phyloP scores from a whole-genome alignment of 2,113 vertebrate genomes.

The Hippocampus zosterae region DNA sequence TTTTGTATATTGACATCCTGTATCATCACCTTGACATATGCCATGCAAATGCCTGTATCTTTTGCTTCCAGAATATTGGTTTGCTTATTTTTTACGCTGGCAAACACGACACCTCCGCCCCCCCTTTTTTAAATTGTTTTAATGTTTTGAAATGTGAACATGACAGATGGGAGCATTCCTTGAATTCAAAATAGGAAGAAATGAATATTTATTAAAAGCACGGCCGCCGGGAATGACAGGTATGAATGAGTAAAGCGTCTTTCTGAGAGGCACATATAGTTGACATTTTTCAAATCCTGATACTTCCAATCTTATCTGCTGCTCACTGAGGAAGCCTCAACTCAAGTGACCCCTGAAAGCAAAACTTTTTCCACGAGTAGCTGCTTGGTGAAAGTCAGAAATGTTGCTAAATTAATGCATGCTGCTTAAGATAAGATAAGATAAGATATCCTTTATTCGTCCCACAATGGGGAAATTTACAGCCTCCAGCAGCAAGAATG shows the following conservation, averaged over 20 bases:
- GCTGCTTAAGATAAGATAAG: too few relatives aligned
- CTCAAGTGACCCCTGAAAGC: background rate
- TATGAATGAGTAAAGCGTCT: background rate
- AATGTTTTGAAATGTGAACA: slow-evolving; percentile 16
- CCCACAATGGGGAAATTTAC: too few relatives aligned
- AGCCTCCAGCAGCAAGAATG: too few relatives aligned
- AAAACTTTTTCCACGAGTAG: background rate
- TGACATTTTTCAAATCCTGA: background rate
- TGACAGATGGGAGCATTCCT: slow-evolving; percentile 43
- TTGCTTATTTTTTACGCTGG: slow-evolving; percentile 53
- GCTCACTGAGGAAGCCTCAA: background rate
- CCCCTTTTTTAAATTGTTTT: background rate
- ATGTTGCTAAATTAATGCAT: background rate
- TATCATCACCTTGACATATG: slow-evolving; percentile 43
- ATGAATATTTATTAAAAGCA: slow-evolving; percentile 9
- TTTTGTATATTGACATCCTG: slow-evolving; percentile 43
- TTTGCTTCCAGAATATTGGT: slow-evolving; percentile 51
- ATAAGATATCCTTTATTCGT: too few relatives aligned
- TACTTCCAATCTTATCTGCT: background rate
- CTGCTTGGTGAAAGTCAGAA: background rate
- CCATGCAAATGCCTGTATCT: slow-evolving; percentile 25
- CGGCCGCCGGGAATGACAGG: background rate
- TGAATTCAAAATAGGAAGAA: slow-evolving; percentile 43
- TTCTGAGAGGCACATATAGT: background rate
- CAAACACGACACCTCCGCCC: background rate